Evolutionary conservation across 2,113 vertebrate genomes (phyloP), one percentile per base, ranked within the genome.

Genomic region (Puntigrus tetrazona): DNA sequence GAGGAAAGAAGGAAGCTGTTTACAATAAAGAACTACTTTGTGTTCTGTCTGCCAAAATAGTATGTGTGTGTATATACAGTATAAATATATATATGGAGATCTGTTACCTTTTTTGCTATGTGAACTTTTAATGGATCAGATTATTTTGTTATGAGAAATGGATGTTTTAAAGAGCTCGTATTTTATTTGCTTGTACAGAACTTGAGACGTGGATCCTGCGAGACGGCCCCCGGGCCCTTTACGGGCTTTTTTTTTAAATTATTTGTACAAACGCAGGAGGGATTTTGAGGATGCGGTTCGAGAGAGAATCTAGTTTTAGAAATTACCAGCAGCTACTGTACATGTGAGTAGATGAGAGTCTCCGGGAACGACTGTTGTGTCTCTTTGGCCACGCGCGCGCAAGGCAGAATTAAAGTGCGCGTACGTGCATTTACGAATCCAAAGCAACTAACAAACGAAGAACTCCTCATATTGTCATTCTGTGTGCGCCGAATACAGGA

Each of bases 131-230:
- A 91, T 88, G 92, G 90, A 92, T 92, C 88, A 91, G 86, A 92
- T 93, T 93, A 92, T 95, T 94, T 94, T 94, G 91, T 83, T 94
- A 92, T 92, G 89, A 90, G 81, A 87, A 90, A 85, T 86, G 61
- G 88, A 85, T 84, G 81, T 90, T 90, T 85, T 88, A 88, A 83
- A 87, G 80, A 86, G 50, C 79, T 69, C 45, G 25, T 86, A 82
- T 90, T 91, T 86, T 86, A 87, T 92, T 89, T 88, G 89, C 90
- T 31, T 86, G 87, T 85, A 88, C 84, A 52, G 43, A 67, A 83
- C 61, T 29, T 57, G 78, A 84, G 25, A 73, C 25, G 36, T 70
- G 9, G 69, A 38, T 34, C 38, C n/a, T 70, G 5, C 6, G 61
- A 70, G 81, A 52, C 18, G n/a, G 16, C 18, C 81, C 55, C 14